Base-by-base conservation (phyloP, 2,888 invertebrate genomes). In the Eurytoma californica region DNA sequence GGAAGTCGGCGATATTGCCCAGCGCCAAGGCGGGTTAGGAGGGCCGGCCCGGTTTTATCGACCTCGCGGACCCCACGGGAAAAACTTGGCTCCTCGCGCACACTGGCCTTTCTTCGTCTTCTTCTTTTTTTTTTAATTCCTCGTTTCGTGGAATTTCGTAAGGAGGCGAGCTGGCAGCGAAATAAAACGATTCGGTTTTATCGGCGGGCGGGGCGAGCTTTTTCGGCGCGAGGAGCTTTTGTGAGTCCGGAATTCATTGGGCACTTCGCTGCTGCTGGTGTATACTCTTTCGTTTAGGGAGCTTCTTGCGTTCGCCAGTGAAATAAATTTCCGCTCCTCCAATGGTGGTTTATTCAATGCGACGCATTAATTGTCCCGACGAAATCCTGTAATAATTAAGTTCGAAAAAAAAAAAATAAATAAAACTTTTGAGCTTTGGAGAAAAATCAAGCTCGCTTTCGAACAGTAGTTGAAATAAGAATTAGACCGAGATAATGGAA, bases 161-260 rank as follows among this genome's bases (percentile, higher is more conserved):
- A 20, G 57, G 14, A 47, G 51, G 20, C 12, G 53, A 24, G 39
- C 18, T 49, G 57, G 39, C 39, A 9, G 39, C 39, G 39, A 39
- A 61, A 65, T 68, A 80, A 76, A 76, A 67, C 76, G 30, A 68
- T 72, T 69, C 58, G 68, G 16, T 72, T 80, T 72, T 72, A 70
- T 68, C 53, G 61, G 49, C 7, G 7, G 14, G 2, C 58, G 49
- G n/a, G 51, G 30, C 49, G 16, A 2, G 9, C 28, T 63, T 65
- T 72, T 58, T 39, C 39, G 39, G 39, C 39, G 39, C 39, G 39
- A 39, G 39, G 39, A 39, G 18, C 18, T 18, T 63, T 5, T 63
- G 39, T 39, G 20, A 20, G 12, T 18, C 57, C n/a, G 20, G 39
- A 57, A 57, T 57, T 57, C 20, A 14, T 58, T 16, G 61, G 12